These are phyloP conservation scores for Himalopsyche phryganea DNA, from an alignment of 1,140 invertebrate genomes.

Conservation along the genomic window DNA sequence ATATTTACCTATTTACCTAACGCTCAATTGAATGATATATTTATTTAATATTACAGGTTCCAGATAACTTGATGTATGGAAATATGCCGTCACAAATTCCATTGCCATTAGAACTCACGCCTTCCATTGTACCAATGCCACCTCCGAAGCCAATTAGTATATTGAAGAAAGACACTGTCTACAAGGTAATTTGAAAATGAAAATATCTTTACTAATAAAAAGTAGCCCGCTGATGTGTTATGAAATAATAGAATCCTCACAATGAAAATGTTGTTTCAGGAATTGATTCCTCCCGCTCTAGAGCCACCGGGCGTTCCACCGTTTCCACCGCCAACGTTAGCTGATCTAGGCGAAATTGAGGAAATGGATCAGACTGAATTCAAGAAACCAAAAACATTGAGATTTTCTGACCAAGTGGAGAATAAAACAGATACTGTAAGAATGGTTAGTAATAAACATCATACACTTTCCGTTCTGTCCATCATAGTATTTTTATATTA, in stretches of 20 bases:
- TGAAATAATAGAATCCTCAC: too few species aligned
- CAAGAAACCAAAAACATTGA: conserved; percentile 55
- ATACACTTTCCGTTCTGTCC: too few species aligned
- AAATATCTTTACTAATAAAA: too few species aligned
- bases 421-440: conserved; percentile 6
- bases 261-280: too few species aligned
- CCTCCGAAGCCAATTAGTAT: conserved; percentile 55
- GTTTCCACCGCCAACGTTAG: conserved; percentile 72
- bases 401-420: conserved; percentile 63
- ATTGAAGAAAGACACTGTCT: conserved; percentile 70
- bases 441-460: too few species aligned
- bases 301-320: conserved; percentile 86
- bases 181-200: conserved; percentile 50
- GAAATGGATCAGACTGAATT: conserved; percentile 53
- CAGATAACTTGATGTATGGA: conserved; percentile 50
- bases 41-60: conserved; percentile 38
- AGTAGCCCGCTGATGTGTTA: too few species aligned
- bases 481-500: too few species aligned
- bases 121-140: conserved; percentile 49
- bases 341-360: conserved; percentile 58
- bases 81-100: conserved; percentile 72
- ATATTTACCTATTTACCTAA: too few species aligned
- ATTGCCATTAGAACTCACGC: conserved; percentile 64
- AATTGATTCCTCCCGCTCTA: conserved; percentile 42
- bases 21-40: not conserved